A percentile compares a stretch with the other conserved stretches of the same genome.
Conservation (phyloP, 2,113 vertebrate species). For the Vidua chalybeata region DNA sequence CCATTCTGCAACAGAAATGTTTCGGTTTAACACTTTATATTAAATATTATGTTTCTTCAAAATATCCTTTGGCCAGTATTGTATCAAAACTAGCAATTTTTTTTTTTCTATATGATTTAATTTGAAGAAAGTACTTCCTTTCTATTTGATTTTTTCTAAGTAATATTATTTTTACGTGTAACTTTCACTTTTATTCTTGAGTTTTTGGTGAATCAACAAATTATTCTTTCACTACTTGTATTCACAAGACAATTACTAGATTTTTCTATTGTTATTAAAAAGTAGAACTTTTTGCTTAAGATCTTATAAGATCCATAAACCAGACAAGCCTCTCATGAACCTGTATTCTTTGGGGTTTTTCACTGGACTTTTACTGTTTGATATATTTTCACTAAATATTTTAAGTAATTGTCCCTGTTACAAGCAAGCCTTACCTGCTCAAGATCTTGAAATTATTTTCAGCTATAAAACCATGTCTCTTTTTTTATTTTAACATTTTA, state of each 20-base stretch:
- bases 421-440: neutral
- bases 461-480: neutral
- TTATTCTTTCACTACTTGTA: neutral
- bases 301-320: neutral
- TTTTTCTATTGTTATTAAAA: neutral
- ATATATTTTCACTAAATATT: neutral
- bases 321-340: neutral
- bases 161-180: neutral
- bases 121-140: neutral
- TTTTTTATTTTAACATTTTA: neutral
- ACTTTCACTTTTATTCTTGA: neutral
- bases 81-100: fast-evolving
- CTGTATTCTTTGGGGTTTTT: neutral
- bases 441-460: neutral
- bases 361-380: neutral
- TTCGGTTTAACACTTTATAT: neutral
- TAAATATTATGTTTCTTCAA: neutral
- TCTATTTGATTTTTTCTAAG: neutral
- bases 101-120: neutral
- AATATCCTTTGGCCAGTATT: neutral
- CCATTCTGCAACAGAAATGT: neutral
- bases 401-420: neutral
- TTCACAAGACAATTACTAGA: neutral
- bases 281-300: neutral
- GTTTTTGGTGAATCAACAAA: neutral